Percentiles rank a stretch among this genome's conserved stretches.
Evolutionary conservation across 2,797 vertebrate genomes (phyloP).

Genomic region (Coranthus polyacanthus): DNA sequence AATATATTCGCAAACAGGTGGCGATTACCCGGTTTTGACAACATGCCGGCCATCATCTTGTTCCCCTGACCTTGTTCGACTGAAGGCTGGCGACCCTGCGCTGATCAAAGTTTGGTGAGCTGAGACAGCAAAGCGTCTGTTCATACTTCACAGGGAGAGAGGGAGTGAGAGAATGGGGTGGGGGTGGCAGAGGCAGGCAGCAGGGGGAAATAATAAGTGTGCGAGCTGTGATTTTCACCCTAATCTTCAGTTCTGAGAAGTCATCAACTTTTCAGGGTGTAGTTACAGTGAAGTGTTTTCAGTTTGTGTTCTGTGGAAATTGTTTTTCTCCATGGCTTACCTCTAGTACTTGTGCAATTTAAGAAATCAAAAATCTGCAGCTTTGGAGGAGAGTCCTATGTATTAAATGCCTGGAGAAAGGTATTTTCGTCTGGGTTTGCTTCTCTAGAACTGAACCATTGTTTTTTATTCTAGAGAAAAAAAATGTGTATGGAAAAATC

Average conservation of each 20-base stretch:
- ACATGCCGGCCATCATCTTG: constrained; percentile 48
- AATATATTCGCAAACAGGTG: constrained; percentile 68
- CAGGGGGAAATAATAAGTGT: background rate
- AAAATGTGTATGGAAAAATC: too few relatives aligned
- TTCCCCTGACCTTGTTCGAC: constrained; percentile 73
- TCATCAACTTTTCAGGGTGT: constrained; percentile 71
- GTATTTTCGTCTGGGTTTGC: constrained; percentile 22
- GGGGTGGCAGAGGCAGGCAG: constrained; percentile 9
- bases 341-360: constrained; percentile 42
- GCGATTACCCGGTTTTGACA: constrained; percentile 61
- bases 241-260: constrained; percentile 69
- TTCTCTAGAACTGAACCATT: constrained; percentile 1
- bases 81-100: constrained; percentile 61
- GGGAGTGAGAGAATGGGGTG: background rate
- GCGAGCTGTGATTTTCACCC: constrained; percentile 45
- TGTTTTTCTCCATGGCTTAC: constrained; percentile 51
- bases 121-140: constrained; percentile 73
- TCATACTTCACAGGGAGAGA: constrained; percentile 57
- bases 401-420: constrained; percentile 15
- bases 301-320: constrained; percentile 56
- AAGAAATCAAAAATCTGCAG: constrained; percentile 44
- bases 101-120: constrained; percentile 73
- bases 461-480: too few relatives aligned
- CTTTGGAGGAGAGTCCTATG: constrained; percentile 40
- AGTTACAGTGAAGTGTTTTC: constrained; percentile 64